Percentiles rank a stretch among this genome's conserved stretches.
These are phyloP conservation scores for Anguilla rostrata DNA, from an alignment of 2,113 vertebrate genomes.

Conservation along the genomic window DNA sequence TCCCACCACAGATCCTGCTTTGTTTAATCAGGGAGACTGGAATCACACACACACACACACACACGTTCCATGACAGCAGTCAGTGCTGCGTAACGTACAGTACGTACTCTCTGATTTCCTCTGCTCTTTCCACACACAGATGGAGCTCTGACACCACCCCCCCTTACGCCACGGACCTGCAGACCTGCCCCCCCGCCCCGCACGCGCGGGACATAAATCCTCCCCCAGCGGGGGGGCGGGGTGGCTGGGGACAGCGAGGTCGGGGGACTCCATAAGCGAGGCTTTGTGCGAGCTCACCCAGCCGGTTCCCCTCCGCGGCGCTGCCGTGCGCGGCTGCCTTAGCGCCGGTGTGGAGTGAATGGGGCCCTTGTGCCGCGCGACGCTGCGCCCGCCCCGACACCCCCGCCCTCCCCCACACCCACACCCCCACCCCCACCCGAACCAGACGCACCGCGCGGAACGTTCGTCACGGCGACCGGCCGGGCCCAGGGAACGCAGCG, in stretches of 20 bases:
- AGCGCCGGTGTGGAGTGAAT: neutral
- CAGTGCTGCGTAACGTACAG: neutral
- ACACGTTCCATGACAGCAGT: neutral
- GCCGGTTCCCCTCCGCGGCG: neutral
- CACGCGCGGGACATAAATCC: neutral
- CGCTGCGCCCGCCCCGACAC: neutral
- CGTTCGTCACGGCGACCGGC: neutral
- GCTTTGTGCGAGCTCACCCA: slow-evolving; percentile 47
- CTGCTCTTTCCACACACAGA: neutral
- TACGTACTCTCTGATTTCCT: neutral
- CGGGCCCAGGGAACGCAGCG: neutral
- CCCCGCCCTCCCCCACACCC: neutral
- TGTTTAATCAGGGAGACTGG: neutral
- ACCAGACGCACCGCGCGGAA: no score
- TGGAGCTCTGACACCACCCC: neutral
- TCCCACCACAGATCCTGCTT: neutral
- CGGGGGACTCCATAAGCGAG: slow-evolving; percentile 54
- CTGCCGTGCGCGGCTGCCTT: neutral
- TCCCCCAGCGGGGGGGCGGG: neutral
- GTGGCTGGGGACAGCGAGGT: slow-evolving; percentile 3
- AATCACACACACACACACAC: no score
- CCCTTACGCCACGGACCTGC: neutral
- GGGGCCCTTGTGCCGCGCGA: slow-evolving; percentile 9
- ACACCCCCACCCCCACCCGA: neutral
- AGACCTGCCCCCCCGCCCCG: neutral